phyloP scores from a whole-genome alignment of 64 coral and sea anemone species.

The Montipora capricornis region DNA sequence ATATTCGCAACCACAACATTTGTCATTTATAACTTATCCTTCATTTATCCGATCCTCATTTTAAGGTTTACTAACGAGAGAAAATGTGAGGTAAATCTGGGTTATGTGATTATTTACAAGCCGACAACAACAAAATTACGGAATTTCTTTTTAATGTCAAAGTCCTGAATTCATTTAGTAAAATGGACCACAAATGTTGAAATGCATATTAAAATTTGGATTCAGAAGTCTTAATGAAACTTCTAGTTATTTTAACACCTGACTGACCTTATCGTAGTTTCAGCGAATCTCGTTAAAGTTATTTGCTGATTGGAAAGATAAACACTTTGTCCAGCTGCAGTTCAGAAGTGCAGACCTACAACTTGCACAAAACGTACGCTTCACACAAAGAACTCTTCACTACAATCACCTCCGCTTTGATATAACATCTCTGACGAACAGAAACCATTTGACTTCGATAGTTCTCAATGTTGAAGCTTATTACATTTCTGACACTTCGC shows the following conservation, averaged over 20 bases:
- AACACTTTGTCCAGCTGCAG: slow-evolving; percentile 23
- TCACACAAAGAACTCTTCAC: not conserved
- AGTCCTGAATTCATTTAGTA: not conserved
- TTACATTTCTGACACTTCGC: not conserved
- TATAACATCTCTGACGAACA: not conserved
- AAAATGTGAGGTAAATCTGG: not conserved
- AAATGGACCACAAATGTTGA: not conserved
- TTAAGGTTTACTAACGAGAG: not conserved
- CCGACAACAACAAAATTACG: not conserved
- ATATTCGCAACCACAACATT: too few relatives aligned
- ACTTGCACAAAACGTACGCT: not conserved
- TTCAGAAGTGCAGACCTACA: slow-evolving; percentile 19
- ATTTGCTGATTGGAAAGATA: not conserved
- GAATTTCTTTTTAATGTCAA: not conserved
- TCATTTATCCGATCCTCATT: too few relatives aligned
- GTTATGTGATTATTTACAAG: not conserved
- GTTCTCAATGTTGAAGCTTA: not conserved
- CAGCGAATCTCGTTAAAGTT: not conserved
- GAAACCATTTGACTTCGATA: not conserved
- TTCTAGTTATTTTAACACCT: not conserved
- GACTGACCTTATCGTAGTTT: not conserved
- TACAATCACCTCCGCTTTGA: not conserved
- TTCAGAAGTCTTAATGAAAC: slow-evolving; percentile 18
- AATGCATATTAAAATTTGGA: not conserved
- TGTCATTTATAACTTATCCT: too few relatives aligned